These are phyloP conservation scores for Notoglanidium macrostoma DNA, from an alignment of 2,797 vertebrate species.

Conservation along the genomic window DNA sequence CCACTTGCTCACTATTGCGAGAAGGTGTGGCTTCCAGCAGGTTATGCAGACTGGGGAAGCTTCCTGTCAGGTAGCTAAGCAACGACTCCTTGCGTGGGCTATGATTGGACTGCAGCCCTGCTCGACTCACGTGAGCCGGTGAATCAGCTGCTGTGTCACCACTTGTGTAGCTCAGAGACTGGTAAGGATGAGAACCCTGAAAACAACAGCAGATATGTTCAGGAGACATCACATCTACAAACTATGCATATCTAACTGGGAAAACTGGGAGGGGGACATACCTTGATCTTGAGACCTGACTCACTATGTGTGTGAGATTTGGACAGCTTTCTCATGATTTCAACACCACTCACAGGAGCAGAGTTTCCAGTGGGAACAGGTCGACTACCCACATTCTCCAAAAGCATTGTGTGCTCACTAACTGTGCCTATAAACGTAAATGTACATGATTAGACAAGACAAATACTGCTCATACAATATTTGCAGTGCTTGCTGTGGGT, in stretches of 20 bases:
- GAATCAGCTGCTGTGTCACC: slow-evolving; percentile 97
- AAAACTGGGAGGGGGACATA: slow-evolving; percentile 57
- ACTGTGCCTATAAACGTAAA: slow-evolving; percentile 81
- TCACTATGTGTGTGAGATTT: slow-evolving; percentile 94
- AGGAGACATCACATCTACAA: not conserved
- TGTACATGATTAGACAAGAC: not conserved
- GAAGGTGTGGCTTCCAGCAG: slow-evolving; percentile 92
- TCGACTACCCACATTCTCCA: slow-evolving; percentile 87
- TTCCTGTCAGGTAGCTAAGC: slow-evolving; percentile 95
- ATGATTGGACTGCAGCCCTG: slow-evolving; percentile 82
- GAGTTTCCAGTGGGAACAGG: slow-evolving; percentile 87
- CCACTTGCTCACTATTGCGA: slow-evolving; percentile 77
- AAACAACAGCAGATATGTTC: slow-evolving; percentile 8
- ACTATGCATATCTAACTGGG: not conserved
- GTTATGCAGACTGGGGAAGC: slow-evolving; percentile 95
- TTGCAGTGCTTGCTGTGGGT: not conserved
- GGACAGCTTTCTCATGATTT: slow-evolving; percentile 97
- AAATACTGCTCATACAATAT: not conserved
- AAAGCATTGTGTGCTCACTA: slow-evolving; percentile 96
- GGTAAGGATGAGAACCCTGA: slow-evolving; percentile 95
- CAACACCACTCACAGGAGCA: slow-evolving; percentile 91
- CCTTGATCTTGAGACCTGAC: slow-evolving; percentile 95
- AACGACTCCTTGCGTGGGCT: slow-evolving; percentile 96
- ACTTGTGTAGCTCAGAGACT: slow-evolving; percentile 96
- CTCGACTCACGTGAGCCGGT: slow-evolving; percentile 86